Conservation (phyloP, 2,888 invertebrate genomes). For the Drosophila nigricruria region DNA sequence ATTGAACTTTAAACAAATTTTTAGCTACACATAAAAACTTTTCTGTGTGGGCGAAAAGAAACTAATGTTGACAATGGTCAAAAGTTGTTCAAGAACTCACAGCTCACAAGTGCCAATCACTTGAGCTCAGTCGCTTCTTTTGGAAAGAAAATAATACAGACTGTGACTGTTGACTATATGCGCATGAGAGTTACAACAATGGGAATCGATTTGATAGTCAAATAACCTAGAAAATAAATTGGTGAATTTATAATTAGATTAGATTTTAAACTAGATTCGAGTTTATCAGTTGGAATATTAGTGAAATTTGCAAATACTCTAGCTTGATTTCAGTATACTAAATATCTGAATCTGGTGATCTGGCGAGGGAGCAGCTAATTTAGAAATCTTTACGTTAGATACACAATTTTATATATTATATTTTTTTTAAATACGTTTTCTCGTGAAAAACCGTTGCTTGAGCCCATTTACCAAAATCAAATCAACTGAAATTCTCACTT, state of each 20-base stretch:
- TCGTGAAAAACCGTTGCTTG: too few species aligned
- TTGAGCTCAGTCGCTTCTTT: not conserved
- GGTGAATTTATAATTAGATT: not conserved
- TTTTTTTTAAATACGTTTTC: too few species aligned
- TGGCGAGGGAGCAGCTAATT: too few species aligned
- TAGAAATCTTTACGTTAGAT: too few species aligned
- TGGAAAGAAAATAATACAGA: not conserved
- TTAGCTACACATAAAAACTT: constrained; percentile 16
- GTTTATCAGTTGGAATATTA: too few species aligned
- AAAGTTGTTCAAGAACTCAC: constrained; percentile 32
- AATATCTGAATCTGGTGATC: too few species aligned
- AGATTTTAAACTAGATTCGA: not conserved
- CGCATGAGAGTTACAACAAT: not conserved
- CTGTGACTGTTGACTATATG: not conserved
- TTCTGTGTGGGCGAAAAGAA: not conserved
- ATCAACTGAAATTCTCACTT: not conserved
- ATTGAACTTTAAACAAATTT: constrained; percentile 74
- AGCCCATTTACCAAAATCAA: not conserved
- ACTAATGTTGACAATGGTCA: constrained; percentile 37
- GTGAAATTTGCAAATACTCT: too few species aligned
- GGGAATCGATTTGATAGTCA: not conserved
- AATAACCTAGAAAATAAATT: not conserved
- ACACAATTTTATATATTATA: too few species aligned
- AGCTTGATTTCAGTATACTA: not conserved
- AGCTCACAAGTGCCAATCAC: constrained; percentile 46